These are phyloP conservation scores for Cataglyphis albicans DNA, from an alignment of 2,888 invertebrate species.

Conservation along the genomic window DNA sequence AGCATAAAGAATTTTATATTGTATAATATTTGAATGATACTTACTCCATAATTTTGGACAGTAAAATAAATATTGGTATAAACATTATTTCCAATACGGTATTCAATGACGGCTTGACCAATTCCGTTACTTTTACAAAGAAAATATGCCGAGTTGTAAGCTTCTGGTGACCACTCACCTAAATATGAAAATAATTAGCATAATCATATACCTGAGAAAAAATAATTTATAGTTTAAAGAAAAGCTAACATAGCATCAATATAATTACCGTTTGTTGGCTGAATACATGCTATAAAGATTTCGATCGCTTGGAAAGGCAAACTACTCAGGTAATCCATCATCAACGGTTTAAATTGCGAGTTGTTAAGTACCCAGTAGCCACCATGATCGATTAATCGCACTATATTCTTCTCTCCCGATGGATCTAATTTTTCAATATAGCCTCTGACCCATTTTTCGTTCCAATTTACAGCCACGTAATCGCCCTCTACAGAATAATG, in stretches of 20 bases:
- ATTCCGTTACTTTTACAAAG: constrained; percentile 90
- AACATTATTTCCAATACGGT: constrained; percentile 92
- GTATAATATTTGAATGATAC: constrained; percentile 73
- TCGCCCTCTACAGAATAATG: constrained; percentile 89
- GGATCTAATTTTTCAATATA: constrained; percentile 87
- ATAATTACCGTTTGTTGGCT: constrained; percentile 90
- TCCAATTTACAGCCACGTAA: constrained; percentile 93
- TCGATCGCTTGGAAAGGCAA: constrained; percentile 99
- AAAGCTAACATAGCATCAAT: neutral
- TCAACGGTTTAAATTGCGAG: constrained; percentile 94
- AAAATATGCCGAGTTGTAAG: constrained; percentile 92
- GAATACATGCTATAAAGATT: constrained; percentile 96
- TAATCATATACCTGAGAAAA: neutral
- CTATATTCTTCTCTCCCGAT: constrained; percentile 91
- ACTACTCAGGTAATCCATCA: constrained; percentile 94
- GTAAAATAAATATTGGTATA: constrained; percentile 94
- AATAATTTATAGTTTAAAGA: neutral
- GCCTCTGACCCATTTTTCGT: constrained; percentile 91
- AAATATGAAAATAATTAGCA: constrained; percentile 82
- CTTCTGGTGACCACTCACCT: constrained; percentile 92
- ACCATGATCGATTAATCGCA: constrained; percentile 97
- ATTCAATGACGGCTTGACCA: constrained; percentile 95
- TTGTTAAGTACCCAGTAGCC: constrained; percentile 94
- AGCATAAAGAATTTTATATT: neutral
- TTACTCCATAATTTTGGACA: constrained; percentile 91